phyloP scores from a whole-genome alignment of 1,140 invertebrate species.

The Kradibia gibbosae region DNA sequence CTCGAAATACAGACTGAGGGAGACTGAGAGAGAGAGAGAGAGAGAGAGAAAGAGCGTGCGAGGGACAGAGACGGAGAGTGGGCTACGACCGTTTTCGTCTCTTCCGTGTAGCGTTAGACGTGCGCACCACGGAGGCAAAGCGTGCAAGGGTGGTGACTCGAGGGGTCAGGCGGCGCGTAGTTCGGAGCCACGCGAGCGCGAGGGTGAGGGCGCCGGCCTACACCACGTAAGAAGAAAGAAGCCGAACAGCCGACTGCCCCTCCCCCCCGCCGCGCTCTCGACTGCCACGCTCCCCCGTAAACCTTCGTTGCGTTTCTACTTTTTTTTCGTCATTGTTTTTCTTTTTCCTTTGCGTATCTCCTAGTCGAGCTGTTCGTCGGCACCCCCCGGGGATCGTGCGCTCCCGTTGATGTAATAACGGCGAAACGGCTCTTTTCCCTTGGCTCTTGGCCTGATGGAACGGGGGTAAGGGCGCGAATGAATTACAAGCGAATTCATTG shows the following conservation, averaged over 20 bases:
- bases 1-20: no score
- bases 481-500: no score
- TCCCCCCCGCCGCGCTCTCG: constrained; percentile 45
- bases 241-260: constrained; percentile 15
- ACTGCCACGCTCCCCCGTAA: background rate
- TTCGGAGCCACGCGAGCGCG: constrained; percentile 42
- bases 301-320: background rate
- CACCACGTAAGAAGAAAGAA: constrained; percentile 16
- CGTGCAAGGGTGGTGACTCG: constrained; percentile 32
- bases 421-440: no score
- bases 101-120: constrained; percentile 12
- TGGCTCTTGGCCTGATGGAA: no score
- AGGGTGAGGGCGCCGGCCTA: constrained; percentile 35
- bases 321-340: background rate
- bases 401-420: no score
- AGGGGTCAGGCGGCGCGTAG: constrained; percentile 49
- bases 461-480: no score
- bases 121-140: background rate
- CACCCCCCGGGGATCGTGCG: no score
- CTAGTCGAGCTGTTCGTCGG: background rate
- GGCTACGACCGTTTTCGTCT: constrained; percentile 47
- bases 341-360: background rate
- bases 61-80: background rate
- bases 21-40: background rate
- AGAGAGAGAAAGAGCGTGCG: background rate